Conservation (phyloP, 2,797 vertebrate genomes). For the Bradypodion pumilum region DNA sequence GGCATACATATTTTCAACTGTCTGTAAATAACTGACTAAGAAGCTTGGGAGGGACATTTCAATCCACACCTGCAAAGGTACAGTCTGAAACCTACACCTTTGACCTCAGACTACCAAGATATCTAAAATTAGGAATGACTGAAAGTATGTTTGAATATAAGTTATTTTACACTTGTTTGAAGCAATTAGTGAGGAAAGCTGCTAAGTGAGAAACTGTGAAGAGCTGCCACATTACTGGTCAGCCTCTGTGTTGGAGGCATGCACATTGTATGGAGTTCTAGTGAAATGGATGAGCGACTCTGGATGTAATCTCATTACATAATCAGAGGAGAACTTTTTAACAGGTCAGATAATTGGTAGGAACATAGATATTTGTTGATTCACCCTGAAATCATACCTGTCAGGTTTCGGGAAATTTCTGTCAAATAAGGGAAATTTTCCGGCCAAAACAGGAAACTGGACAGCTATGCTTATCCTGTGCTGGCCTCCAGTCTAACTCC, state of each 20-base stretch:
- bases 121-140: constrained; percentile 4
- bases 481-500: too few species aligned
- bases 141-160: constrained; percentile 24
- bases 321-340: not conserved
- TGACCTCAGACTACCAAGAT: too few species aligned
- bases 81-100: too few species aligned
- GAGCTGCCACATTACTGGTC: not conserved
- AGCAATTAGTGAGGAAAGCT: too few species aligned
- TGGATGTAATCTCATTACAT: not conserved
- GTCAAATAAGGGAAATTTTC: too few species aligned
- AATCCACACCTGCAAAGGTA: too few species aligned
- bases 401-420: too few species aligned
- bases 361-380: not conserved
- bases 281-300: not conserved
- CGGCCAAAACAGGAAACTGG: too few species aligned
- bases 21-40: not conserved
- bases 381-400: too few species aligned
- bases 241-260: not conserved
- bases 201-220: not conserved
- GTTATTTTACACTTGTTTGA: too few species aligned
- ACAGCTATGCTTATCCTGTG: too few species aligned
- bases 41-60: too few species aligned
- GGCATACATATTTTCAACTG: not conserved
- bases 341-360: not conserved
- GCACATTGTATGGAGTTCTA: not conserved